phyloP scores from a whole-genome alignment of 2,113 vertebrate species.

The Mormyrus lacerda region DNA sequence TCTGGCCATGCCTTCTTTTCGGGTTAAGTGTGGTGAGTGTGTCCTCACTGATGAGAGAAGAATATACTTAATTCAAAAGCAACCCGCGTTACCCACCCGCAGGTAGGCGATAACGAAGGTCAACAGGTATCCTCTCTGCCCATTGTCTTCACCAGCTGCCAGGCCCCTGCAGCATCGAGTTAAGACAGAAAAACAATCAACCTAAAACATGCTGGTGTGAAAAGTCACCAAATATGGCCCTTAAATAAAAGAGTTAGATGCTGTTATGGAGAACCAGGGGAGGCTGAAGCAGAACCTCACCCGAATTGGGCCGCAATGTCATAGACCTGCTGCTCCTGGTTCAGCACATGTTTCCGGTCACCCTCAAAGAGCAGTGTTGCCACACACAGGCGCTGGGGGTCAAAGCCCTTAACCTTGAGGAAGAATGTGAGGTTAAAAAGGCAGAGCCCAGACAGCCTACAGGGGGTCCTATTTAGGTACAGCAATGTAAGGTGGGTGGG shows the following conservation, averaged over 20 bases:
- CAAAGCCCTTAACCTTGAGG: slow-evolving; percentile 94
- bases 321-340: slow-evolving; percentile 97
- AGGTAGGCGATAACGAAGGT: slow-evolving; percentile 96
- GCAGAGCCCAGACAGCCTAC: background rate
- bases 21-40: background rate
- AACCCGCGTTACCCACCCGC: slow-evolving; percentile 71
- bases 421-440: slow-evolving; percentile 27
- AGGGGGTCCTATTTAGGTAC: background rate
- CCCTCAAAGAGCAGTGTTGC: slow-evolving; percentile 94
- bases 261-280: background rate
- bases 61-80: background rate
- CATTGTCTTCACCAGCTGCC: slow-evolving; percentile 98
- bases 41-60: background rate
- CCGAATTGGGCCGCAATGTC: slow-evolving; percentile 96
- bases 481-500: background rate
- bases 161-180: slow-evolving; percentile 76
- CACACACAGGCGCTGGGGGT: slow-evolving; percentile 81
- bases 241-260: background rate
- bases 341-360: slow-evolving; percentile 87
- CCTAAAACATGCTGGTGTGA: slow-evolving; percentile 14
- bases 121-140: slow-evolving; percentile 96
- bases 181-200: slow-evolving; percentile 6
- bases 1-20: background rate
- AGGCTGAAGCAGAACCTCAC: slow-evolving; percentile 55
- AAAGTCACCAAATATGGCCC: background rate